Evolutionary conservation across 2,888 invertebrate genomes (phyloP), one percentile per base, ranked within the genome.

Genomic region (Machimus atricapillus): DNA sequence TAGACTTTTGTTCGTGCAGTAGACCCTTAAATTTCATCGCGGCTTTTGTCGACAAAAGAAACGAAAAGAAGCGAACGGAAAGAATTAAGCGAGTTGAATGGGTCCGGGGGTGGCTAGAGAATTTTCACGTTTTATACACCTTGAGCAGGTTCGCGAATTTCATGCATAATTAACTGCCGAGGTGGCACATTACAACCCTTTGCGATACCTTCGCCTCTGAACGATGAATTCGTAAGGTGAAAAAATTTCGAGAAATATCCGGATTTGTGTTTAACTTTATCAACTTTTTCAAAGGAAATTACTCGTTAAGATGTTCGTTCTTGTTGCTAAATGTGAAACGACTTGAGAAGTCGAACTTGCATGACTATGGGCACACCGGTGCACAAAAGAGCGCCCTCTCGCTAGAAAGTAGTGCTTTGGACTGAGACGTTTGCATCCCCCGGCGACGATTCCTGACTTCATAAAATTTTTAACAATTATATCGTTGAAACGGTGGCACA

Each of bases 241-340:
- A 77, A 86, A 86, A 88, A 87, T 86, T 43, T 85, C 74, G 19
- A 16, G 46, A 82, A 88, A 87, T 88, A 87, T 87, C 86, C 23
- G 88, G 77, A 88, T 88, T 87, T 74, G 74, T 88, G 88, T 88
- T 88, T 88, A 88, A 88, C 86, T 88, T 88, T 46, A 83, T 73
- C 83, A 86, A 86, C 78, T 85, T 86, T 86, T 77, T 77, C 86
- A 86, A 77, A 77, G 46, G 73, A 56, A 77, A 19, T 34, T 37
- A 86, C 74, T 86, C 46, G 52, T 77, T 86, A 86, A 86, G 86
- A 56, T 56, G 77, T 56, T 86, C 85, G n/a, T 37, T 86, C 85
- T 27, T 74, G 52, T 73, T 31, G 43, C 43, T 85, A 74, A 46
- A 74, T 73, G 85, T 43, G 85, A 74, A 52, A 27, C 46, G 74